Evolutionary conservation across 2,888 invertebrate species (phyloP), one percentile per base, ranked within the genome.

Genomic region (Rhagium mordax): DNA sequence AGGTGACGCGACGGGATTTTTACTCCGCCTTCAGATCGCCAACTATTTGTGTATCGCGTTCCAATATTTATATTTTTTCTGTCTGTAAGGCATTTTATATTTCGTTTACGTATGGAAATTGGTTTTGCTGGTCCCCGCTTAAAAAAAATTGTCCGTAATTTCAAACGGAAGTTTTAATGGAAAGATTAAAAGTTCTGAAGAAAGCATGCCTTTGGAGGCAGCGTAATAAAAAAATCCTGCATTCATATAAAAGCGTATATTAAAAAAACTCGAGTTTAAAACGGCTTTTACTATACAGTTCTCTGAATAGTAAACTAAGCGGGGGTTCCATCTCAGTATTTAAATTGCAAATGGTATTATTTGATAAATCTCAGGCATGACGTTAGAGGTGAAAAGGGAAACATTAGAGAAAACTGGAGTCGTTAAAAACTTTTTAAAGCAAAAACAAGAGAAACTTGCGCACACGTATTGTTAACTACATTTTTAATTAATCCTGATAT

Each of bases 331-430:
- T 41, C 6, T 55, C 41, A 20, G 18, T 20, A 67, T 67, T 67
- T 57, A 67, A 67, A 67, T 55, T 67, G 67, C 67, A 57, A 57
- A 67, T 66, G 41, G n/a, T 47, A 47, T 57, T 67, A 57, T 67
- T 57, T 41, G 24, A 67, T 55, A 57, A 67, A 67, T 47, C 24
- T n/a, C n/a, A 33, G 41, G 67, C 47, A 47, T 20, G 51, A 20
- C 29, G 41, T 48, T 41, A 21, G 47, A 24, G 47, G 47, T 24
- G n/a, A 67, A 57, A 57, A 67, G 24, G 27, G 33, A 65, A 65
- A 16, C 51, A 62, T 62, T 21, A 48, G 21, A 18, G 27, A 24
- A 51, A 65, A 65, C 65, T 51, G 15, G 27, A 49, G 65, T 18
- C 27, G 18, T 53, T 65, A 5, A 16, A 49, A 65, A 65, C 16